These are phyloP conservation scores for Hypsopygia costalis DNA, from an alignment of 2,888 invertebrate genomes.

Conservation along the genomic window DNA sequence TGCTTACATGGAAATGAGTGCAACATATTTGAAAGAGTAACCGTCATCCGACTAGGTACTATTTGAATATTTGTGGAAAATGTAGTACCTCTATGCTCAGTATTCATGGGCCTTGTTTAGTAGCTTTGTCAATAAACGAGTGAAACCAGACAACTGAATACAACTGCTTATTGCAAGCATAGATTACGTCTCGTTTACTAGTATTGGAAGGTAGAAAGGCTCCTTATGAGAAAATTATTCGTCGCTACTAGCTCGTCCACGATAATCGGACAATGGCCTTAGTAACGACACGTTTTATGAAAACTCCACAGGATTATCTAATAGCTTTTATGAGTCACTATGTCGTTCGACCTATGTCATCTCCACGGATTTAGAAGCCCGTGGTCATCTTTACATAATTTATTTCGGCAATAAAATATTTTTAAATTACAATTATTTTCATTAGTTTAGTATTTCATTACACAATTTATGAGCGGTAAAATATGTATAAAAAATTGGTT, in stretches of 20 bases:
- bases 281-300: not conserved
- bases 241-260: not conserved
- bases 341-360: no score
- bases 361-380: no score
- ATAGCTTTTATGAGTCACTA: not conserved
- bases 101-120: not conserved
- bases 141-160: conserved; percentile 10
- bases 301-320: not conserved
- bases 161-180: conserved; percentile 1
- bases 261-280: not conserved
- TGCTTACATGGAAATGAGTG: no score
- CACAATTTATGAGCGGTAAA: no score
- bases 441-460: no score
- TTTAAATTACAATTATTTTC: no score
- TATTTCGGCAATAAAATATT: no score
- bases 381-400: no score
- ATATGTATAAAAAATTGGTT: no score
- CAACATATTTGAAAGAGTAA: no score
- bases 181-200: conserved; percentile 1
- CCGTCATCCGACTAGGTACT: no score
- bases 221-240: not conserved
- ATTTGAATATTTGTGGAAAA: not conserved
- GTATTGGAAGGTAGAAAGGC: not conserved
- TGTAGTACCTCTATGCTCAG: not conserved
- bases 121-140: conserved; percentile 7